Percentiles rank a stretch among this genome's conserved stretches.
Conservation (phyloP, 2,888 invertebrate species). For the Cephus runcator region DNA sequence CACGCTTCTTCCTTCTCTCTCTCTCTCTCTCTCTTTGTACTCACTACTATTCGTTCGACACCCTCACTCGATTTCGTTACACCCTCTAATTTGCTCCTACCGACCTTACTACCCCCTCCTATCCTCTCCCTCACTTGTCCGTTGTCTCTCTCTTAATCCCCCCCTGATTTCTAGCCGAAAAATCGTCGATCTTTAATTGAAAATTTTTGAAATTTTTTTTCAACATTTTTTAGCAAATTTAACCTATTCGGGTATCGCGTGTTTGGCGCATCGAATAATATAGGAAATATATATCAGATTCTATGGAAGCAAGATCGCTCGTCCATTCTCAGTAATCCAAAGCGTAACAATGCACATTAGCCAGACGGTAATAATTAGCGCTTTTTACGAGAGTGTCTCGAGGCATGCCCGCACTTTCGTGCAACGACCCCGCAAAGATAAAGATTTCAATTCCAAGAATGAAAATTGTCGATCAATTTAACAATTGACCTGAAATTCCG, state of each 20-base stretch:
- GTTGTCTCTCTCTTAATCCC: conserved; percentile 29
- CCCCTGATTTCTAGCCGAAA: conserved; percentile 14
- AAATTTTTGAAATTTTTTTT: neutral
- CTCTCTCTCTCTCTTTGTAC: conserved; percentile 5
- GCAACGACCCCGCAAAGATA: conserved; percentile 51
- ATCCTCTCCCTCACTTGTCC: conserved; percentile 20
- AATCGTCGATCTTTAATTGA: neutral
- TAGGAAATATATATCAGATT: neutral
- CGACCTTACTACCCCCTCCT: conserved; percentile 35
- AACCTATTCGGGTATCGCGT: neutral
- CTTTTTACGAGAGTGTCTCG: conserved; percentile 51
- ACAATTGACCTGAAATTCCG: conserved; percentile 61
- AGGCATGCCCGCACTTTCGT: conserved; percentile 40
- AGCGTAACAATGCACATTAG: conserved; percentile 5
- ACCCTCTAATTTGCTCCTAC: conserved; percentile 61
- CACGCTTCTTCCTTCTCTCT: neutral
- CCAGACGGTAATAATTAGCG: conserved; percentile 53
- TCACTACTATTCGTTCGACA: conserved; percentile 36
- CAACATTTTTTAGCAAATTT: neutral
- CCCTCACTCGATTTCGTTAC: conserved; percentile 52
- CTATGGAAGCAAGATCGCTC: neutral
- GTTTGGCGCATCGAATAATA: neutral
- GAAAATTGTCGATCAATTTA: conserved; percentile 62
- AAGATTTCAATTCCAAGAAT: conserved; percentile 61
- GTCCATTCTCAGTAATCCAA: neutral